A percentile compares a stretch with the other conserved stretches of the same genome.
Conservation (phyloP, 2,113 vertebrate species). For the Rattus norvegicus region DNA sequence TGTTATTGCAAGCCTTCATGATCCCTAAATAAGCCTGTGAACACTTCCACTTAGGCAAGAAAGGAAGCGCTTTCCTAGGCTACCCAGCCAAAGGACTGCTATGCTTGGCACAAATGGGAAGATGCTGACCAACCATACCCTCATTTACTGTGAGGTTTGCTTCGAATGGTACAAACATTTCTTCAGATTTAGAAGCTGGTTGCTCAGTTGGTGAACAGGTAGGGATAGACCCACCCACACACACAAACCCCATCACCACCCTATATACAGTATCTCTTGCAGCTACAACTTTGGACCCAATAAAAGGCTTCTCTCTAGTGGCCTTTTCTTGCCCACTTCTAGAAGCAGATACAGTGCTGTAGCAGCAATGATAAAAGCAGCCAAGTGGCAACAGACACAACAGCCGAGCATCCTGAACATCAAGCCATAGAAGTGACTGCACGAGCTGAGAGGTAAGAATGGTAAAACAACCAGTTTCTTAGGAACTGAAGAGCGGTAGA, state of each 20-base stretch:
- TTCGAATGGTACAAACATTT: background rate
- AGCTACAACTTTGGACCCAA: background rate
- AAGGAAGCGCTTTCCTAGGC: background rate
- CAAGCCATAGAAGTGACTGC: background rate
- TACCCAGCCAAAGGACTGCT: background rate
- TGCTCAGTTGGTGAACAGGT: background rate
- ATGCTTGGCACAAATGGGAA: background rate
- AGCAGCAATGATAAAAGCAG: background rate
- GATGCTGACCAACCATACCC: background rate
- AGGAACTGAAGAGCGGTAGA: background rate
- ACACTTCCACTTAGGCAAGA: background rate
- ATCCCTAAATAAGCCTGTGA: background rate
- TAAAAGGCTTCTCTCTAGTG: background rate
- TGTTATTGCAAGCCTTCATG: background rate
- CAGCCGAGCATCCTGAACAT: background rate
- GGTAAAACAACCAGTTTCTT: background rate
- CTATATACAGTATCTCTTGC: background rate
- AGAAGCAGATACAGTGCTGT: background rate
- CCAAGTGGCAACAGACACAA: no score
- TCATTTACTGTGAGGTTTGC: background rate
- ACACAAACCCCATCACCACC: no score
- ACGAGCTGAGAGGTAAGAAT: background rate
- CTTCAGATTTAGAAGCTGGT: background rate
- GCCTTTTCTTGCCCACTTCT: background rate
- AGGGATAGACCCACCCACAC: no score